A percentile compares a stretch with the other conserved stretches of the same genome.
These are phyloP conservation scores for Columbina picui DNA, from an alignment of 2,113 vertebrate species.

Conservation along the genomic window DNA sequence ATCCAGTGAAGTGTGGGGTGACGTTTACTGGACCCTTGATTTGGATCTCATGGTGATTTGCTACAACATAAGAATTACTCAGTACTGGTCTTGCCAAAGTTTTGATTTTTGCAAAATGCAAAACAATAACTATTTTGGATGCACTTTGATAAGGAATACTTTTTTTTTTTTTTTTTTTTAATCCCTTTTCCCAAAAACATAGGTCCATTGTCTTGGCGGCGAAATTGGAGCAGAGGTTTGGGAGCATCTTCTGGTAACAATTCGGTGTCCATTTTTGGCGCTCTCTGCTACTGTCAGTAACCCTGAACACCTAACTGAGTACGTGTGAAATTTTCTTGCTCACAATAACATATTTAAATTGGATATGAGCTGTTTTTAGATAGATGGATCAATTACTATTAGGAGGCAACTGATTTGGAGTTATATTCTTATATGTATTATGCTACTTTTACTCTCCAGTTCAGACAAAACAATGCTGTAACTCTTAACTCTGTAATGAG, in stretches of 20 bases:
- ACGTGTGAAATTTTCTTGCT: background rate
- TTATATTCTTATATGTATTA: background rate
- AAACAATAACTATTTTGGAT: background rate
- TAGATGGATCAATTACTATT: background rate
- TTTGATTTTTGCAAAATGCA: background rate
- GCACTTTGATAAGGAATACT: background rate
- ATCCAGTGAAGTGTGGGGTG: background rate
- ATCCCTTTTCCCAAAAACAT: background rate
- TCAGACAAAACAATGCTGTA: background rate
- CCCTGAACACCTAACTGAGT: slow-evolving; percentile 72
- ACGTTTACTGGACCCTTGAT: background rate
- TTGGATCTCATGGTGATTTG: background rate
- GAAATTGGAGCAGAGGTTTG: slow-evolving; percentile 79
- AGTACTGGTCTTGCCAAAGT: background rate
- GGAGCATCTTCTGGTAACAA: slow-evolving; percentile 79
- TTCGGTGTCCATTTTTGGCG: slow-evolving; percentile 76
- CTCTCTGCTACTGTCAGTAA: slow-evolving; percentile 80
- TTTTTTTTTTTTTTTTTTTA: background rate
- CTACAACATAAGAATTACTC: background rate
- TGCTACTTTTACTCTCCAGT: background rate
- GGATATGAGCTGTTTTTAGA: background rate
- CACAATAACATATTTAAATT: background rate
- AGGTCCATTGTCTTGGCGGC: slow-evolving; percentile 72
- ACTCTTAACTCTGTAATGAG: background rate
- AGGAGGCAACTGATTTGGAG: background rate